These are phyloP conservation scores for Fopius arisanus DNA, from an alignment of 1,140 invertebrate species.

Conservation along the genomic window DNA sequence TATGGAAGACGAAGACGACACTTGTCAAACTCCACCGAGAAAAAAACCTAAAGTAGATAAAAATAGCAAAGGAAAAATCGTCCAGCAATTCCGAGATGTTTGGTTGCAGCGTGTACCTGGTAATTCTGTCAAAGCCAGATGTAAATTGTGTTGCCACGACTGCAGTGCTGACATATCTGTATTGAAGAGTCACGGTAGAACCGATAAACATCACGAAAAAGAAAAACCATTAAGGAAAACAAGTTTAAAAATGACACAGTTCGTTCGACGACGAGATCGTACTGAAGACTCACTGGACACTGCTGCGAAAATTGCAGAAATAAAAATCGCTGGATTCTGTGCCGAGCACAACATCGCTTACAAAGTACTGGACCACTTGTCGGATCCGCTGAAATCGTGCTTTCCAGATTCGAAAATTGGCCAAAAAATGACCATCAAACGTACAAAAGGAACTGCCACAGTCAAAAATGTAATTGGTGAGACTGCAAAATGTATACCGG, in stretches of 20 bases:
- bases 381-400: conserved; percentile 4
- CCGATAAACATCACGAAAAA: no score
- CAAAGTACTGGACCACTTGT: conserved; percentile 9
- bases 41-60: not conserved
- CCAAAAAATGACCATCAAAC: conserved; percentile 21
- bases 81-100: not conserved
- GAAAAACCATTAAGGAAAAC: not conserved
- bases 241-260: not conserved
- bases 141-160: no score
- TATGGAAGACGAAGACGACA: not conserved
- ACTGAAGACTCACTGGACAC: not conserved
- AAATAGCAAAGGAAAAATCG: not conserved
- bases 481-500: conserved; percentile 8
- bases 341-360: conserved; percentile 27
- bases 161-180: no score
- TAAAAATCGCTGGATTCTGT: conserved; percentile 17
- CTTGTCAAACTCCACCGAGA: not conserved
- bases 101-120: not conserved
- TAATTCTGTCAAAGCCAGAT: not conserved
- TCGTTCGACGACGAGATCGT: not conserved
- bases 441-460: conserved; percentile 30
- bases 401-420: conserved; percentile 26
- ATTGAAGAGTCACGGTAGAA: no score
- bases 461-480: conserved; percentile 38
- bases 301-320: conserved; percentile 13